These are phyloP conservation scores for Drosophila leonis DNA, from an alignment of 2,888 invertebrate genomes.

Conservation along the genomic window DNA sequence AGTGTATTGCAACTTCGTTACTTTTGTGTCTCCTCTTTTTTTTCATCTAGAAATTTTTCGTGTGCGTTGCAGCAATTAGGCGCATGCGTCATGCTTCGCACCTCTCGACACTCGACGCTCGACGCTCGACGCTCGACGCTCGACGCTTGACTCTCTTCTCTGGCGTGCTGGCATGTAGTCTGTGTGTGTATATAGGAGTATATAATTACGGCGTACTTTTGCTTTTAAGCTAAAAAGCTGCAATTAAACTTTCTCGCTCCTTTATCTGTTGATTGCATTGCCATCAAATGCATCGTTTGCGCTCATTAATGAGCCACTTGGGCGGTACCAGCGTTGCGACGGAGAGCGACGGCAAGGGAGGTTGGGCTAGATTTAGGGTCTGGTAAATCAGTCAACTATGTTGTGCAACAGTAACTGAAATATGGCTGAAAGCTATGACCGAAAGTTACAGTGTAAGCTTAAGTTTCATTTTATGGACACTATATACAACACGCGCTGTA, in stretches of 20 bases:
- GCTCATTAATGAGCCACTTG: slow-evolving; percentile 59
- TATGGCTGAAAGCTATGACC: not conserved
- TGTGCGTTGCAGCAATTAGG: slow-evolving; percentile 68
- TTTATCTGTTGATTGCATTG: slow-evolving; percentile 68
- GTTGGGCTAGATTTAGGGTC: slow-evolving; percentile 7
- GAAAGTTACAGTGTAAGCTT: not conserved
- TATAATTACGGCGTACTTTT: slow-evolving; percentile 67
- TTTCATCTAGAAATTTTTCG: slow-evolving; percentile 36
- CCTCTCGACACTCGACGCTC: too few relatives aligned
- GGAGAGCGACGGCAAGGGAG: not conserved
- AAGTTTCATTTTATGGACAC: not conserved
- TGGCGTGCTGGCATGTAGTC: not conserved
- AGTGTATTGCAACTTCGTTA: slow-evolving; percentile 7
- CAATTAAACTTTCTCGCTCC: slow-evolving; percentile 81
- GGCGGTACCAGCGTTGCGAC: slow-evolving; percentile 32
- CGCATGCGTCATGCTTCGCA: slow-evolving; percentile 74
- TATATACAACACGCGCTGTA: not conserved
- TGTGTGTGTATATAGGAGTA: not conserved
- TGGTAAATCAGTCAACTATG: slow-evolving; percentile 7
- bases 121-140: slow-evolving; percentile 1
- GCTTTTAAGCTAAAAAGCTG: slow-evolving; percentile 65
- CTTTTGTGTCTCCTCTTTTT: not conserved
- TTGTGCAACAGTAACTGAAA: not conserved
- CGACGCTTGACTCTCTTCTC: slow-evolving; percentile 5
- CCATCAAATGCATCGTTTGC: slow-evolving; percentile 70